Percentiles rank a stretch among this genome's conserved stretches.
phyloP scores from a whole-genome alignment of 2,888 invertebrate genomes.

The Antitype chi region DNA sequence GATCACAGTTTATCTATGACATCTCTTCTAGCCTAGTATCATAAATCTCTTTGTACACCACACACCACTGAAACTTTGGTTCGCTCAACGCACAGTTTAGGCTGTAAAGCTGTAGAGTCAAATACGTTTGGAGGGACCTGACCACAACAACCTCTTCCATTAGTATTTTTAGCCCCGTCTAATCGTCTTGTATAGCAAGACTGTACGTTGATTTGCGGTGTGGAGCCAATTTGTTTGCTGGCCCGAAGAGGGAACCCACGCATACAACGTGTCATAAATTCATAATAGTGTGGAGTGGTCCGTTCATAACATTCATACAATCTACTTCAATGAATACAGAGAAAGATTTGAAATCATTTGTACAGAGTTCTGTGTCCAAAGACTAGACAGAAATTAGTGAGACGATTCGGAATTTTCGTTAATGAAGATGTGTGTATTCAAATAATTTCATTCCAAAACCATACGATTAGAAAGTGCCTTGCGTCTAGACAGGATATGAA shows the following conservation, averaged over 20 bases:
- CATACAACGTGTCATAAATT: conserved; percentile 38
- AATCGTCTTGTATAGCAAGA: conserved; percentile 25
- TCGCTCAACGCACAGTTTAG: neutral
- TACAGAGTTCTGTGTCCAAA: neutral
- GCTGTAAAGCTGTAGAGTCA: neutral
- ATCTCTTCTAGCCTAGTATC: neutral
- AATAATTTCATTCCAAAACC: neutral
- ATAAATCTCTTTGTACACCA: neutral
- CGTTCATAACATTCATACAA: conserved; percentile 14
- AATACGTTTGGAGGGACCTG: conserved; percentile 3
- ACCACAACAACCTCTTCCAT: conserved; percentile 14
- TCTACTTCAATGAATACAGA: conserved; percentile 4
- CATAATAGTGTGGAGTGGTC: conserved; percentile 16
- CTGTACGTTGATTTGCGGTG: conserved; percentile 39
- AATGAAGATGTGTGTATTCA: neutral
- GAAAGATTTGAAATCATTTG: neutral
- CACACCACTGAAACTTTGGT: neutral
- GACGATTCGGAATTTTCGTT: neutral
- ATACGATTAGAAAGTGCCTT: neutral
- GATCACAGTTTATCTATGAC: neutral
- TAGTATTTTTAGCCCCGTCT: neutral
- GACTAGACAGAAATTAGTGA: neutral
- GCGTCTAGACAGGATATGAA: conserved; percentile 25
- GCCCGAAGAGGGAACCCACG: conserved; percentile 33
- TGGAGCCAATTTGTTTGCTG: conserved; percentile 44